Base-by-base conservation (phyloP, 2,113 vertebrate species). In the Tenrec ecaudatus region DNA sequence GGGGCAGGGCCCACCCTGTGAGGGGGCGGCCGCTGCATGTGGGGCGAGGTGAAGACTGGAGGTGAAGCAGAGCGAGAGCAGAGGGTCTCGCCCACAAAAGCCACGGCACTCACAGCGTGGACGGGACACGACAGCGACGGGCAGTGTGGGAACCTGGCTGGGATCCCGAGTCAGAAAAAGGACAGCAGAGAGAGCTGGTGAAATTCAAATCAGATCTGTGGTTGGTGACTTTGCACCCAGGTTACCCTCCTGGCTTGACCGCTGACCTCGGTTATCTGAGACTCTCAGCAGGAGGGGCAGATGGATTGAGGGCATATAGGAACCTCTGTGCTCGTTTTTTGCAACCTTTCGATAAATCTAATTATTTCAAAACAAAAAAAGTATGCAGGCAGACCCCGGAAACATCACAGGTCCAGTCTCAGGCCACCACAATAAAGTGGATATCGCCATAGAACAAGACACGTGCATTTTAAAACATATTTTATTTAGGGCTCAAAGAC, bases 191-290 rank as follows among this genome's bases (percentile, higher is more conserved):
- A 60, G 83, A 19, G n/a, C 25, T 31, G 2, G 4, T 31, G 40
- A n/a, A 19, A n/a, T 47, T 66, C 53, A 27, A 19, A 40, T 78
- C 78, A 78, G 12, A 9, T 22, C 15, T 78, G 1, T 10, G 14
- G 20, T 83, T 60, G 1, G 29, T 60, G 78, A 4, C 23, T 3
- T 9, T 33, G 3, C 25, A 12, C 57, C 9, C 0, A 0, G 27
- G 29, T 64, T 33, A 2, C 66, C 27, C 62, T 57, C 5, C 53
- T 25, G 12, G 77, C 83, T 76, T 40, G 25, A 15, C 29, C 2
- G 19, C 6, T 69, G 36, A 23, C 20, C 29, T 20, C 57, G 53
- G 58, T 20, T 27, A 6, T 22, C 4, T 31, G 14, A n/a, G 1
- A 1, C 40, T 79, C 29, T 33, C 73, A n/a, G n/a, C n/a, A 2